A percentile compares a stretch with the other conserved stretches of the same genome.
Conservation (phyloP, 1,140 invertebrate species). For the Hylaeus anthracinus region DNA sequence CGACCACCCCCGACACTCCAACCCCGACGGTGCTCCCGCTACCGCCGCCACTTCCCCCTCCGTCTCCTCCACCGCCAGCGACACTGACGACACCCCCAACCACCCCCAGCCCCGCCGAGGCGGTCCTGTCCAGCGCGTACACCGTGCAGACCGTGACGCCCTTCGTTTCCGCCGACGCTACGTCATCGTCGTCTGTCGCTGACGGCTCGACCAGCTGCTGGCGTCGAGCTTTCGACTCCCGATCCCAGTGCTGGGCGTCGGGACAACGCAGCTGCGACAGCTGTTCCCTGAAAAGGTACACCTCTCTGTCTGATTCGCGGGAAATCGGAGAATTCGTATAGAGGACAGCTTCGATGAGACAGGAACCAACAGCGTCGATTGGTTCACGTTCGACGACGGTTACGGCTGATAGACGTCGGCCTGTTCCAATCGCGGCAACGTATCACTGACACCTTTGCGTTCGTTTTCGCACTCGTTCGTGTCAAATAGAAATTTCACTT, state of each 20-base stretch:
- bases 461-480: neutral
- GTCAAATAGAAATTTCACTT: neutral
- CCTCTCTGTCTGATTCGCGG: conserved; percentile 1
- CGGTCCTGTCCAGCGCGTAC: conserved; percentile 80
- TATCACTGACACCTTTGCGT: neutral
- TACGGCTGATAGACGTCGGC: neutral
- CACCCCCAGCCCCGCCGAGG: conserved; percentile 78
- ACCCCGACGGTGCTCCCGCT: conserved; percentile 61
- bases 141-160: conserved; percentile 77
- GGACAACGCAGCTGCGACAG: conserved; percentile 60
- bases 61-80: conserved; percentile 69
- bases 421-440: neutral
- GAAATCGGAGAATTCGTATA: neutral
- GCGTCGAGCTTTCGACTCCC: conserved; percentile 48
- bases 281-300: conserved; percentile 49
- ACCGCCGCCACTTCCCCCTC: conserved; percentile 65
- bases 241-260: conserved; percentile 35
- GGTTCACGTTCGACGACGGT: neutral
- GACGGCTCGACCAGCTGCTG: conserved; percentile 59
- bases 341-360: neutral
- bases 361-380: too few species aligned
- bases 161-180: conserved; percentile 67
- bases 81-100: conserved; percentile 74
- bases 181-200: conserved; percentile 70
- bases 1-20: conserved; percentile 58